These are phyloP conservation scores for Callosobruchus maculatus DNA, from an alignment of 2,888 invertebrate genomes.

Conservation along the genomic window DNA sequence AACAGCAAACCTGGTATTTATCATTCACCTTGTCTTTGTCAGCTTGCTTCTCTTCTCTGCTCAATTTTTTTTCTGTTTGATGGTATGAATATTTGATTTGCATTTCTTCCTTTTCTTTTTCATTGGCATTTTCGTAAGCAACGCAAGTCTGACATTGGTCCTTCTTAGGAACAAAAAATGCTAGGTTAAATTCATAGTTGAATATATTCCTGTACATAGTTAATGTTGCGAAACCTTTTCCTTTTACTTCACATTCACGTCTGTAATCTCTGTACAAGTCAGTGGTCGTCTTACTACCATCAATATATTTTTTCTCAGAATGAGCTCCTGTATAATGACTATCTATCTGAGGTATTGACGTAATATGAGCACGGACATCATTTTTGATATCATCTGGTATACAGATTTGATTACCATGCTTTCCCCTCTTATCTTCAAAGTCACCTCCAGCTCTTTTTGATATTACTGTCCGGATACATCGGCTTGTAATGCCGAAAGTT, in stretches of 20 bases:
- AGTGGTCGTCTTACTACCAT: slow-evolving; percentile 5
- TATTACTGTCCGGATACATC: slow-evolving; percentile 3
- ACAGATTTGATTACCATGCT: background rate
- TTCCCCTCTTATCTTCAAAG: slow-evolving; percentile 1
- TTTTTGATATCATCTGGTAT: slow-evolving; percentile 1
- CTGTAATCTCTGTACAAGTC: slow-evolving; percentile 9
- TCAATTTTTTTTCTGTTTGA: slow-evolving; percentile 10
- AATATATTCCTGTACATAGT: slow-evolving; percentile 11
- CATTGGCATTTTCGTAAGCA: slow-evolving; percentile 9
- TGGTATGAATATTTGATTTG: slow-evolving; percentile 3
- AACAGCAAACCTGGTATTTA: slow-evolving; percentile 12
- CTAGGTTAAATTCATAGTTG: too few species aligned
- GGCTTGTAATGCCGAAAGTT: background rate
- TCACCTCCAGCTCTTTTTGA: background rate
- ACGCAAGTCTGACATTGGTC: slow-evolving; percentile 12
- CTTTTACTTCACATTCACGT: slow-evolving; percentile 3
- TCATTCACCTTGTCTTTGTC: slow-evolving; percentile 6
- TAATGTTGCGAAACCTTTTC: slow-evolving; percentile 6
- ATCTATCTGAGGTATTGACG: slow-evolving; percentile 5
- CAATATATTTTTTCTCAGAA: slow-evolving; percentile 5
- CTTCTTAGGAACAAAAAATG: slow-evolving; percentile 15
- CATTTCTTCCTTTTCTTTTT: slow-evolving; percentile 3
- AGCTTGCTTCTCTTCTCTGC: slow-evolving; percentile 4
- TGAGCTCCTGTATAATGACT: slow-evolving; percentile 5
- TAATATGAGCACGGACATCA: slow-evolving; percentile 1